phyloP scores from a whole-genome alignment of 2,888 invertebrate genomes.

The Leucoma salicis region DNA sequence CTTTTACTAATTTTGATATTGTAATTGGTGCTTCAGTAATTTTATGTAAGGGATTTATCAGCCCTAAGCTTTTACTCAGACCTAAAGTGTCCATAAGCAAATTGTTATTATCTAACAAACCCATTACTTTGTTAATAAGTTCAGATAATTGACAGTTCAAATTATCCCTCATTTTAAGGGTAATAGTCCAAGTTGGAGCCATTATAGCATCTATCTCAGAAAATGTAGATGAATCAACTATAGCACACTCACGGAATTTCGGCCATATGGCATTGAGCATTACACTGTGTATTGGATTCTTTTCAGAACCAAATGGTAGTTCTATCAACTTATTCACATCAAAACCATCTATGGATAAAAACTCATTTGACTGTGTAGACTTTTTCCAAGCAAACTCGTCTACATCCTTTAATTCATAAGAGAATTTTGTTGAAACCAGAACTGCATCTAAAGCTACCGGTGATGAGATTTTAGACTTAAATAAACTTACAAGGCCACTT shows the following conservation, averaged over 20 bases:
- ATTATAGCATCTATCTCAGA: conserved; percentile 92
- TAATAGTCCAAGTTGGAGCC: conserved; percentile 91
- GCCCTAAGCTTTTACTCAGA: conserved; percentile 69
- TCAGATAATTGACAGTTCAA: conserved; percentile 90
- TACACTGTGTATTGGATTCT: conserved; percentile 90
- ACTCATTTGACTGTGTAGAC: conserved; percentile 67
- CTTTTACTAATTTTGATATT: conserved; percentile 81
- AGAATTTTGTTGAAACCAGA: conserved; percentile 87
- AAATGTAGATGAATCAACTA: conserved; percentile 93
- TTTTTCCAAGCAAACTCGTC: conserved; percentile 84
- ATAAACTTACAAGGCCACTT: conserved; percentile 90
- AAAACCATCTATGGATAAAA: conserved; percentile 73
- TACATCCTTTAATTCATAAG: conserved; percentile 85
- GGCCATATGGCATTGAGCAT: conserved; percentile 93
- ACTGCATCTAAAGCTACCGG: conserved; percentile 84
- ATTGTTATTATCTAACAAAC: conserved; percentile 81
- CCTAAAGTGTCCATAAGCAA: conserved; percentile 75
- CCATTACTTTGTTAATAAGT: conserved; percentile 87
- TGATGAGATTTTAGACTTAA: conserved; percentile 93
- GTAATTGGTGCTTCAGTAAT: conserved; percentile 91
- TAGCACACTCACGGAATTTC: conserved; percentile 90
- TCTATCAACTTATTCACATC: conserved; percentile 71
- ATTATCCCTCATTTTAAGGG: conserved; percentile 85
- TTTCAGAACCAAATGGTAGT: conserved; percentile 92
- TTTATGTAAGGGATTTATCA: conserved; percentile 84